phyloP scores from a whole-genome alignment of 2,113 vertebrate species.

The Ariopsis seemanni region DNA sequence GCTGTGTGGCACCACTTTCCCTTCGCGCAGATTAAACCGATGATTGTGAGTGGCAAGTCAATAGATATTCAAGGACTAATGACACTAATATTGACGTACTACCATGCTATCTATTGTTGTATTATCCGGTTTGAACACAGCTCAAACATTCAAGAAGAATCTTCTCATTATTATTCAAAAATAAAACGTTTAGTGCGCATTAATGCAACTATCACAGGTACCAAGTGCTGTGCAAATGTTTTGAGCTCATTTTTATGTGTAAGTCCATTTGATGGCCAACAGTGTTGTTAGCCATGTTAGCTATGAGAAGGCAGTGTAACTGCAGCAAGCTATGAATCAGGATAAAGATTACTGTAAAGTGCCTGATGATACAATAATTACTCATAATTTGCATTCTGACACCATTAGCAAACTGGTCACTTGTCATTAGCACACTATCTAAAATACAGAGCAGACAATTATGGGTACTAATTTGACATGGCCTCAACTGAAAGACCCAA shows the following conservation, averaged over 20 bases:
- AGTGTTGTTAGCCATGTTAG: background rate
- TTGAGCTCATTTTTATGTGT: background rate
- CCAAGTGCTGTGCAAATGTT: background rate
- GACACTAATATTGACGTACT: too few species aligned
- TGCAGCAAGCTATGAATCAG: background rate
- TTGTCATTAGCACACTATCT: background rate
- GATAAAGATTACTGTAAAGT: background rate
- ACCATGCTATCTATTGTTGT: background rate
- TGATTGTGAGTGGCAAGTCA: background rate
- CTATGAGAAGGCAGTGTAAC: background rate
- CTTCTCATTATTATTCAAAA: background rate
- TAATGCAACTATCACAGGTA: background rate
- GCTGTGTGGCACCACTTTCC: background rate
- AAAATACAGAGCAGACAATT: background rate
- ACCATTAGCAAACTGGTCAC: background rate
- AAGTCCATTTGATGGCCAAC: background rate
- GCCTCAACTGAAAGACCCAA: background rate
- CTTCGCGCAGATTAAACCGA: background rate
- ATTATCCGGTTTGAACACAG: background rate
- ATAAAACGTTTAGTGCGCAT: background rate
- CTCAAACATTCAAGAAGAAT: background rate
- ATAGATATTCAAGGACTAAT: background rate
- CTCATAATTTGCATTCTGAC: background rate
- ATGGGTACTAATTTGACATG: background rate
- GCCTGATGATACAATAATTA: background rate